These are phyloP conservation scores for Mnemiopsis leidyi DNA, from an alignment of 37 sponge, comb jelly and placozoan genomes.

Conservation along the genomic window DNA sequence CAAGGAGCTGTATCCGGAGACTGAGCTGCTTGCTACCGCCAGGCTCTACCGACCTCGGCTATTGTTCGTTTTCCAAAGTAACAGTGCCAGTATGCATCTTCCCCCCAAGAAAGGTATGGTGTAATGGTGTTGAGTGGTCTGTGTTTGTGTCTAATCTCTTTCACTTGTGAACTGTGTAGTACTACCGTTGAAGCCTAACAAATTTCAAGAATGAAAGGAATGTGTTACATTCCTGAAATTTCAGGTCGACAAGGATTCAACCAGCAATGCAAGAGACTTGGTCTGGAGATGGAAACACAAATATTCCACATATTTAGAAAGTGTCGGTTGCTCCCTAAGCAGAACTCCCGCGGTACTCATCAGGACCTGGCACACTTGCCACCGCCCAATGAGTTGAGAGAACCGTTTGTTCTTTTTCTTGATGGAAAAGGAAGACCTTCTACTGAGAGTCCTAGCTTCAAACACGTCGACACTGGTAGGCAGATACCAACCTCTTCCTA, in stretches of 20 bases:
- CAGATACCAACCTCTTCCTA: too few relatives aligned
- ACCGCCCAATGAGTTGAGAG: slow-evolving; percentile 21
- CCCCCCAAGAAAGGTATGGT: slow-evolving; percentile 39
- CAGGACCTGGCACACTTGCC: background rate
- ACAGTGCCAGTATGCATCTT: slow-evolving; percentile 56
- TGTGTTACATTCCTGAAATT: background rate
- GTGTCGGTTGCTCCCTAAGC: slow-evolving; percentile 30
- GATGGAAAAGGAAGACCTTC: slow-evolving; percentile 39
- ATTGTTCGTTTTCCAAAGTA: slow-evolving; percentile 50
- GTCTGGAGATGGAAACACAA: slow-evolving; percentile 59
- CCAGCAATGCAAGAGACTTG: slow-evolving; percentile 43
- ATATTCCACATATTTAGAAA: slow-evolving; percentile 64
- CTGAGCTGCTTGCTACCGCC: background rate
- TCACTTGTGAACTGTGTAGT: too few relatives aligned
- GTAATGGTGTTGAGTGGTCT: background rate
- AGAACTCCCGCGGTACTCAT: background rate
- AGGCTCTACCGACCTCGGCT: background rate
- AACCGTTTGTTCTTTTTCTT: slow-evolving; percentile 52
- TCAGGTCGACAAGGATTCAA: slow-evolving; percentile 28
- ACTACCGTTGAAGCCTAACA: too few relatives aligned
- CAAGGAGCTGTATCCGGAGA: background rate
- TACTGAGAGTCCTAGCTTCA: background rate
- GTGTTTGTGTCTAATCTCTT: too few relatives aligned
- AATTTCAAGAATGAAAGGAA: too few relatives aligned
- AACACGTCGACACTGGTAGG: slow-evolving; percentile 35